Evolutionary conservation across 1,140 invertebrate species (phyloP), one percentile per base, ranked within the genome.

Genomic region (Pseudomyrmex flavicornis): DNA sequence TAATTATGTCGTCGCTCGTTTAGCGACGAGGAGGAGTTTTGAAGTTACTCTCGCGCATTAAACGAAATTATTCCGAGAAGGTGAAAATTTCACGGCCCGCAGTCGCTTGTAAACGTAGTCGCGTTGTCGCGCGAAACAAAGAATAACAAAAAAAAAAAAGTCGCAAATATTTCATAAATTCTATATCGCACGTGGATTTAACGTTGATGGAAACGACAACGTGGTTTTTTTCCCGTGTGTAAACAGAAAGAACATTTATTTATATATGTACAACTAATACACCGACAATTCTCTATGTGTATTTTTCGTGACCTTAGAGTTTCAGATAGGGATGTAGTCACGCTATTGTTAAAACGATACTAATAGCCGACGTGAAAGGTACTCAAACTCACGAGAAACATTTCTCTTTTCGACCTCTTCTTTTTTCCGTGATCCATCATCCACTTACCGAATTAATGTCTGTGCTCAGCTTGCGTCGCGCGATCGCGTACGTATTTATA

Each of bases 1-100:
- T 84, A 88, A 88, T 88, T 85, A 87, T 82, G 83, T 88, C 75
- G 87, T 85, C 72, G 48, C 46, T 63, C 65, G 52, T 84, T 85
- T 79, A 52, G 63, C 59, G 65, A 59, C 17, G 59, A 22, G 68
- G 8, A 83, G 17, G 77, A 82, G 44, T 62, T 82, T 52, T 56
- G 70, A 48, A 63, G 59, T 70, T 58, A 48, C 15, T 63, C 59
- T 26, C 74, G 72, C 63, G 72, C 63, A 85, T 84, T 70, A 84
- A 88, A 85, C 85, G 50, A 61, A 84, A 73, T 80, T 66, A 75
- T 48, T 17, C 50, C n/a, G 59, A 61, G 50, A 9, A 54, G 50
- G 50, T 70, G n/a, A 70, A 70, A 72, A 72, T 61, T 80, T 70
- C 44, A 70, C 20, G 66, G 66, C 17, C 50, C 22, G 70, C 61